Evolutionary conservation across 2,888 invertebrate genomes (phyloP).

Genomic region (Blera fallax): DNA sequence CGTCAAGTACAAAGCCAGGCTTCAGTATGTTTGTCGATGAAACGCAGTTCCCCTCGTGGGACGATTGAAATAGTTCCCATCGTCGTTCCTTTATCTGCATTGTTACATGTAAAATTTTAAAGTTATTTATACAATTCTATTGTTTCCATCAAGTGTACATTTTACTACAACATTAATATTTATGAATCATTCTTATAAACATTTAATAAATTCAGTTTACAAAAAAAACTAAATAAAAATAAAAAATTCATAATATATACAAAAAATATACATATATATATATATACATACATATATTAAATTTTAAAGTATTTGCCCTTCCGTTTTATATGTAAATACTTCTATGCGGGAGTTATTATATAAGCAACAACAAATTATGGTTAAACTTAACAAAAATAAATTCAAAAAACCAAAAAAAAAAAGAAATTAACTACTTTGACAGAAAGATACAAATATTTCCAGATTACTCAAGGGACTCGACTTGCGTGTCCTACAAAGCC

Average conservation of each 20-base stretch:
- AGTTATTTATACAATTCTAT: constrained; percentile 72
- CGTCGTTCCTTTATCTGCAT: constrained; percentile 64
- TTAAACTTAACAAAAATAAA: constrained; percentile 70
- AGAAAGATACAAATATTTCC: constrained; percentile 46
- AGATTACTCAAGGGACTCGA: constrained; percentile 56
- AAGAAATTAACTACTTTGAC: constrained; percentile 28
- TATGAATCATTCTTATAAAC: constrained; percentile 77
- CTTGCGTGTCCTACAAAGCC: constrained; percentile 31
- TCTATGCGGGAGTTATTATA: constrained; percentile 70
- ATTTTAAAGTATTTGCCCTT: constrained; percentile 73
- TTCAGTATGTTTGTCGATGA: constrained; percentile 84
- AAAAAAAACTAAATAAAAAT: no score
- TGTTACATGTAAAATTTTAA: constrained; percentile 71
- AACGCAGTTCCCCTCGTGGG: constrained; percentile 86
- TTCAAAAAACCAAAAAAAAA: constrained; percentile 22
- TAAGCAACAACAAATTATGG: constrained; percentile 68
- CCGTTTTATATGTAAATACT: constrained; percentile 73
- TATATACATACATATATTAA: constrained; percentile 65
- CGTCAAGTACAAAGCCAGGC: constrained; percentile 77
- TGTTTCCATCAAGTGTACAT: constrained; percentile 72
- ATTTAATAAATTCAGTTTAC: constrained; percentile 76
- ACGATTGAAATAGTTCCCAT: constrained; percentile 83
- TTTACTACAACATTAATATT: constrained; percentile 72
- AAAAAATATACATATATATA: constrained; percentile 55
- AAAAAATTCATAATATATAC: constrained; percentile 72